These are phyloP conservation scores for Cheiracanthium punctorium DNA, from an alignment of 2,888 invertebrate genomes.

Conservation along the genomic window DNA sequence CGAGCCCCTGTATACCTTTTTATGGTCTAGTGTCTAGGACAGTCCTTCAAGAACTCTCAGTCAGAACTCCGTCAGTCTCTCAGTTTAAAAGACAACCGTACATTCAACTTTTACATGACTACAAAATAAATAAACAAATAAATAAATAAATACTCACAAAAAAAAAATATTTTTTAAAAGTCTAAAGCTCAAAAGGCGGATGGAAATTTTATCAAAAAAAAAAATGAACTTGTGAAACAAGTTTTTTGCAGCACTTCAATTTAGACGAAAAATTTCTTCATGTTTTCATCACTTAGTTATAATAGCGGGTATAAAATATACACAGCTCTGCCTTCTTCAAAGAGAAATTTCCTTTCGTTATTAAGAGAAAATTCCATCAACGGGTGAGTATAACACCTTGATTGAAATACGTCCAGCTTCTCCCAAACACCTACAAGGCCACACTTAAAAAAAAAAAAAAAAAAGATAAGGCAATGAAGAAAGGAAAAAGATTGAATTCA, in stretches of 20 bases:
- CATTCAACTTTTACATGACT: too few relatives aligned
- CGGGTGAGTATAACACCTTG: constrained; percentile 2
- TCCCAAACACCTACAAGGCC: constrained; percentile 25
- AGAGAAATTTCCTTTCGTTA: neutral
- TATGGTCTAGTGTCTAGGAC: too few relatives aligned
- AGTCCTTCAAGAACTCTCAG: too few relatives aligned
- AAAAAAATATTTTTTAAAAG: too few relatives aligned
- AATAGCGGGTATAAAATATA: neutral
- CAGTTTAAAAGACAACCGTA: too few relatives aligned
- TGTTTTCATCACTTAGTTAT: neutral
- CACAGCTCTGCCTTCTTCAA: neutral
- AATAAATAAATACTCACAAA: too few relatives aligned
- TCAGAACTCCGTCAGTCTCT: too few relatives aligned
- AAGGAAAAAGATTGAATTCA: neutral
- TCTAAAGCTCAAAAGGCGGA: too few relatives aligned
- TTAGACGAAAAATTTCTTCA: neutral
- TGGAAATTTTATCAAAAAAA: too few relatives aligned
- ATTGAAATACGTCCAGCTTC: constrained; percentile 48
- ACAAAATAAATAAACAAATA: too few relatives aligned
- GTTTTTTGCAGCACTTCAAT: neutral
- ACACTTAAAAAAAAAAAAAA: constrained; percentile 19
- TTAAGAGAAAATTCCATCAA: neutral
- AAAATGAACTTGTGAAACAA: neutral
- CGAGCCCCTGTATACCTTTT: too few relatives aligned
- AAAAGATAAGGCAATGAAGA: too few relatives aligned